These are phyloP conservation scores for Cisticola juncidis DNA, from an alignment of 2,113 vertebrate species.

Conservation along the genomic window DNA sequence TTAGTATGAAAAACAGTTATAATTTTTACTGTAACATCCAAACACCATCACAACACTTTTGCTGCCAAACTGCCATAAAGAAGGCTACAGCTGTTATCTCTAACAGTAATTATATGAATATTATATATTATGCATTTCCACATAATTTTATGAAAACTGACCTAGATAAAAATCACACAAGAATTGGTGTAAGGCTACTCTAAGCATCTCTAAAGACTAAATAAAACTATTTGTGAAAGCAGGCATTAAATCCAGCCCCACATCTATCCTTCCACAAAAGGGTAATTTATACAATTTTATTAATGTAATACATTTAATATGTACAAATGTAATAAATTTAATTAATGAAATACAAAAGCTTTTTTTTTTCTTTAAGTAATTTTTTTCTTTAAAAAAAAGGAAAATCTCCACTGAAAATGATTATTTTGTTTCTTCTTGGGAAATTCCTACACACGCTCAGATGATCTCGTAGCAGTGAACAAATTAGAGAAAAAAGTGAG, in stretches of 20 bases:
- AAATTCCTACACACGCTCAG: background rate
- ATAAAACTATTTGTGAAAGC: background rate
- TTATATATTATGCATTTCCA: background rate
- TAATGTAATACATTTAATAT: background rate
- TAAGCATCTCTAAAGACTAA: background rate
- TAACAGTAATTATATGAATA: background rate
- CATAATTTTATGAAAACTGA: background rate
- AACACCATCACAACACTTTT: background rate
- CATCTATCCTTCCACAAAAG: fast-evolving
- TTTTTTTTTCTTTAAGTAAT: too few relatives aligned
- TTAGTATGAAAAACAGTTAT: background rate
- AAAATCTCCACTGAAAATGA: background rate
- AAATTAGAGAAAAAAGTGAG: background rate
- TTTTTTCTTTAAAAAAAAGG: background rate
- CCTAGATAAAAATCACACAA: background rate
- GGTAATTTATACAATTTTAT: background rate
- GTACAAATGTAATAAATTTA: too few relatives aligned
- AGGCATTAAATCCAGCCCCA: background rate
- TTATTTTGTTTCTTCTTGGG: background rate
- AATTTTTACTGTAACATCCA: background rate
- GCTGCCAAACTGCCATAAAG: background rate
- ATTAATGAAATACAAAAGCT: too few relatives aligned
- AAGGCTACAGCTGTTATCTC: background rate
- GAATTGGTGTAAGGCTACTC: background rate
- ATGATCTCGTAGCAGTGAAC: background rate